Conservation (phyloP, 2,113 vertebrate species). For the Cyanoramphus novaezelandiae region DNA sequence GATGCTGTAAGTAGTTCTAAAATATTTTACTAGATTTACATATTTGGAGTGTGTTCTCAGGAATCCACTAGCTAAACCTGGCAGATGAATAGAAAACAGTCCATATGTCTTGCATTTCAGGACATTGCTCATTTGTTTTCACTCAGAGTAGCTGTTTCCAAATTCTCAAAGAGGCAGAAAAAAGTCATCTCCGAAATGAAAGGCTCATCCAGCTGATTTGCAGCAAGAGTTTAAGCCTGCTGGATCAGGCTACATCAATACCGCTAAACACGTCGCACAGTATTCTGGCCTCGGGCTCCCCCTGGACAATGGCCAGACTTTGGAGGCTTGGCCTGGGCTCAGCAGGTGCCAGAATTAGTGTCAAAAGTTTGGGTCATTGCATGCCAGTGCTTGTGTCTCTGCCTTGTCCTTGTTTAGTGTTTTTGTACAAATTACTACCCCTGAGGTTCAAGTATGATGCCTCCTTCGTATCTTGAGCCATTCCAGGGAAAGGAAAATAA, state of each 20-base stretch:
- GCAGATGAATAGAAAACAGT: neutral
- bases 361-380: neutral
- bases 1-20: neutral
- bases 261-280: neutral
- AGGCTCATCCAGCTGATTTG: neutral
- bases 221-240: neutral
- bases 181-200: neutral
- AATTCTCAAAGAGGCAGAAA: neutral
- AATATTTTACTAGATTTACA: neutral
- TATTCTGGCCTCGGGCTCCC: neutral
- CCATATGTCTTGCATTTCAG: neutral
- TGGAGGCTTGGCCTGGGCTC: neutral
- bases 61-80: neutral
- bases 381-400: neutral
- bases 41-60: neutral
- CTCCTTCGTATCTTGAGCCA: neutral
- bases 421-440: neutral
- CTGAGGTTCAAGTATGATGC: neutral
- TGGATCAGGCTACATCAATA: accelerated
- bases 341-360: neutral
- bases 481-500: neutral
- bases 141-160: neutral
- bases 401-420: neutral
- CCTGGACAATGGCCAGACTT: neutral
- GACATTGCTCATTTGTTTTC: neutral